phyloP scores from a whole-genome alignment of 2,113 vertebrate species.

The Eretmochelys imbricata region DNA sequence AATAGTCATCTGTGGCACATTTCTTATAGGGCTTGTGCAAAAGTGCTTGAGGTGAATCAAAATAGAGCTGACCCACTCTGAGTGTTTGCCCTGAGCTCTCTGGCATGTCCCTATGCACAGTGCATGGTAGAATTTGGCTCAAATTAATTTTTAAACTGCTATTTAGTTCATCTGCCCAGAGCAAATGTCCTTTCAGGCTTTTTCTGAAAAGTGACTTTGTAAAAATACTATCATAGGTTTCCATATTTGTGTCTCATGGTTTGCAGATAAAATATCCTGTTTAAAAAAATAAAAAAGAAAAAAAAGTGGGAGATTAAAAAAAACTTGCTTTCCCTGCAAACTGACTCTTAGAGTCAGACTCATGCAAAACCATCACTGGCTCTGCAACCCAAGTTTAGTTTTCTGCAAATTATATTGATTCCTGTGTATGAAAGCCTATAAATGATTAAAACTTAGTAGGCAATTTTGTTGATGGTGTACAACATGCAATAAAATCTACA shows the following conservation, averaged over 20 bases:
- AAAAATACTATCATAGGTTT: background rate
- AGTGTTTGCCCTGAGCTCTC: background rate
- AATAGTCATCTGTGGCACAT: background rate
- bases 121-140: background rate
- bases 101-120: fast-evolving
- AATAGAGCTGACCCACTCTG: too few relatives aligned
- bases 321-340: too few relatives aligned
- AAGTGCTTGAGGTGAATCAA: background rate
- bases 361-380: too few relatives aligned
- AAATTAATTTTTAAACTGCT: background rate
- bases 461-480: background rate
- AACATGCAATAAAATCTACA: fast-evolving
- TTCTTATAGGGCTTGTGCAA: background rate
- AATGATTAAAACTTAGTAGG: fast-evolving
- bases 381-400: too few relatives aligned
- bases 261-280: too few relatives aligned
- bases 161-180: fast-evolving
- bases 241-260: too few relatives aligned
- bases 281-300: too few relatives aligned
- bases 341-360: too few relatives aligned
- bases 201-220: background rate
- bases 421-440: background rate
- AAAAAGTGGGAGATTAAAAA: too few relatives aligned
- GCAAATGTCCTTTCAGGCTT: fast-evolving
- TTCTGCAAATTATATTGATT: too few relatives aligned